Conservation (phyloP, 1,140 invertebrate species). For the Heliconius congener region DNA sequence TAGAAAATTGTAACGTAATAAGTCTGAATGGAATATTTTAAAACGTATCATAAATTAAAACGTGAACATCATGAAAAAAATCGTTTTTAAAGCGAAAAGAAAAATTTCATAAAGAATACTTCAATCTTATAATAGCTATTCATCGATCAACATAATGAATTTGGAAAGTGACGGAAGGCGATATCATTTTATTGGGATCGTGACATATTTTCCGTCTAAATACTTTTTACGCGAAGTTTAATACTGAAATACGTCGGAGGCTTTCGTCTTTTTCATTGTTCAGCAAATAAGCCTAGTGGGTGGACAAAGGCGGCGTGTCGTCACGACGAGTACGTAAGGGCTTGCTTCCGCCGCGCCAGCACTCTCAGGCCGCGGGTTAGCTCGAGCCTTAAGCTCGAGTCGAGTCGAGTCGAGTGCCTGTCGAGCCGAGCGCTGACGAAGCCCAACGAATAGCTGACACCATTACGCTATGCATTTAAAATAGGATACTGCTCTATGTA, state of each 20-base stretch:
- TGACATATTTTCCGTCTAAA: conserved; percentile 57
- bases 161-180: conserved; percentile 53
- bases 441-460: conserved; percentile 72
- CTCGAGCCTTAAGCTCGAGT: conserved; percentile 53
- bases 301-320: conserved; percentile 77
- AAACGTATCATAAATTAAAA: background rate
- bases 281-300: conserved; percentile 79
- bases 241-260: conserved; percentile 64
- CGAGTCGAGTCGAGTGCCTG: conserved; percentile 53
- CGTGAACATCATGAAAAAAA: background rate
- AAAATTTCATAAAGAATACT: conserved; percentile 70
- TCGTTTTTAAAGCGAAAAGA: conserved; percentile 57
- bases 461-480: conserved; percentile 68
- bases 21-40: background rate
- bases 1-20: background rate
- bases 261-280: conserved; percentile 77
- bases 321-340: conserved; percentile 74
- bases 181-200: conserved; percentile 52
- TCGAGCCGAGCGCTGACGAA: conserved; percentile 73
- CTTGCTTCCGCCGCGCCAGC: conserved; percentile 76
- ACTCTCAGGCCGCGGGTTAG: conserved; percentile 58
- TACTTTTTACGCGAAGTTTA: conserved; percentile 46
- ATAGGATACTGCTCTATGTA: conserved; percentile 58
- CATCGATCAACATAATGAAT: conserved; percentile 73
- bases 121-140: conserved; percentile 70